Percentiles rank a stretch among this genome's conserved stretches.
Evolutionary conservation across 64 coral and sea anemone genomes (phyloP).

Genomic region (Stichodactyla helianthus): DNA sequence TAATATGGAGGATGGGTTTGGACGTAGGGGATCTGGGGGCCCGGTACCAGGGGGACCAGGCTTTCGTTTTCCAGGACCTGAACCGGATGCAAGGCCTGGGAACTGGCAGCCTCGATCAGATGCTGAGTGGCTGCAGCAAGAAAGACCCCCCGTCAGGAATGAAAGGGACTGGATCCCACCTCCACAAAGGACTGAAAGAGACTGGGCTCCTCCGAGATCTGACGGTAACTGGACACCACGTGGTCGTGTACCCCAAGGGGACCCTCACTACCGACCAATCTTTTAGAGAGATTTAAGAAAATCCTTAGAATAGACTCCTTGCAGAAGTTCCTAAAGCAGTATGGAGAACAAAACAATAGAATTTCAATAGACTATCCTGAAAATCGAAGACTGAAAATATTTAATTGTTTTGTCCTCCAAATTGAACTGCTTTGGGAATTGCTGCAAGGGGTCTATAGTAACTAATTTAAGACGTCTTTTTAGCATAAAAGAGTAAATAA

Average conservation of each 20-base stretch:
- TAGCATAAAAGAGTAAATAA: not conserved
- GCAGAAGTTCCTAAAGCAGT: no score
- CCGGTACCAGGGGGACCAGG: conserved; percentile 43
- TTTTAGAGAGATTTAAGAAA: conserved; percentile 31
- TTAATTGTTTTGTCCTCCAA: no score
- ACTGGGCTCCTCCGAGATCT: conserved; percentile 71
- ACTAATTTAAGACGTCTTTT: not conserved
- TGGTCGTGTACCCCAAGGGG: conserved; percentile 69
- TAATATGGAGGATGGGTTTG: conserved; percentile 58
- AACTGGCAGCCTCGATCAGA: conserved; percentile 64
- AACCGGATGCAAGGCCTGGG: conserved; percentile 51
- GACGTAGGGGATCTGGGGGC: conserved; percentile 45
- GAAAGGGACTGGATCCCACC: conserved; percentile 86
- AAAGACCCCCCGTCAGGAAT: conserved; percentile 63
- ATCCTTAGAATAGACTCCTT: no score
- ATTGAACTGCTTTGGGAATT: no score
- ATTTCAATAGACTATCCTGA: no score
- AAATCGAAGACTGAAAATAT: no score
- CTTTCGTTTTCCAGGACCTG: conserved; percentile 71
- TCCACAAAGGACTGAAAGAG: conserved; percentile 65
- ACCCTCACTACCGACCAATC: conserved; percentile 81
- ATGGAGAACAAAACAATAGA: no score
- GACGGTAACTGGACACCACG: conserved; percentile 75
- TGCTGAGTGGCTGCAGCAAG: conserved; percentile 80
- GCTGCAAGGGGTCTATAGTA: no score